Evolutionary conservation across 2,797 vertebrate species (phyloP).

Genomic region (Cyprinodon diabolis): DNA sequence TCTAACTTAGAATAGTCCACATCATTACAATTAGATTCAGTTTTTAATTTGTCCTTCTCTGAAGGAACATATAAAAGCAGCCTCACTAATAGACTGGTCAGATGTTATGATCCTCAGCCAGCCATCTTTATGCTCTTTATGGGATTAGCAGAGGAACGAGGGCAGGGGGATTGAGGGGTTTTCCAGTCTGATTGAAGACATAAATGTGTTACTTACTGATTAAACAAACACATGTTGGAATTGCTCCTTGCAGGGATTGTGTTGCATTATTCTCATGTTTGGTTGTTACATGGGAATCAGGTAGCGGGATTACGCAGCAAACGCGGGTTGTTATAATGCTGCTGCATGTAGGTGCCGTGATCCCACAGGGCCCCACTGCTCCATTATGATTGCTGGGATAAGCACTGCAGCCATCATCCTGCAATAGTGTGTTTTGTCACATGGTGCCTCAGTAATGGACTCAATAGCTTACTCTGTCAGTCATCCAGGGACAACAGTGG

Average conservation of each 20-base stretch:
- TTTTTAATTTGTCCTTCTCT: constrained; percentile 9
- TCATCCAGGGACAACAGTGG: constrained; percentile 47
- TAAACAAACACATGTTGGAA: constrained; percentile 49
- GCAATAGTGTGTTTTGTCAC: constrained; percentile 58
- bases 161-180: constrained; percentile 15
- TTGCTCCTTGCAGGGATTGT: constrained; percentile 59
- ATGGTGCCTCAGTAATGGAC: constrained; percentile 48
- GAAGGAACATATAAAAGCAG: constrained; percentile 8
- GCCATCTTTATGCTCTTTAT: constrained; percentile 17
- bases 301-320: constrained; percentile 66
- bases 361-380: constrained; percentile 41
- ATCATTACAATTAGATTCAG: background rate
- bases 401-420: constrained; percentile 29
- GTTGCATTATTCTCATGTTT: constrained; percentile 64
- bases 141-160: constrained; percentile 16
- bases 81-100: constrained; percentile 5
- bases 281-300: constrained; percentile 65
- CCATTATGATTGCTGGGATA: constrained; percentile 40
- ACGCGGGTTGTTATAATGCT: constrained; percentile 54
- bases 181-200: constrained; percentile 48
- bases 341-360: constrained; percentile 54
- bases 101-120: constrained; percentile 20
- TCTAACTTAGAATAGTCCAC: constrained; percentile 14
- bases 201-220: constrained; percentile 42
- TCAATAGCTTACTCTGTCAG: constrained; percentile 48